These are phyloP conservation scores for Apis florea DNA, from an alignment of 1,140 invertebrate genomes.

Conservation along the genomic window DNA sequence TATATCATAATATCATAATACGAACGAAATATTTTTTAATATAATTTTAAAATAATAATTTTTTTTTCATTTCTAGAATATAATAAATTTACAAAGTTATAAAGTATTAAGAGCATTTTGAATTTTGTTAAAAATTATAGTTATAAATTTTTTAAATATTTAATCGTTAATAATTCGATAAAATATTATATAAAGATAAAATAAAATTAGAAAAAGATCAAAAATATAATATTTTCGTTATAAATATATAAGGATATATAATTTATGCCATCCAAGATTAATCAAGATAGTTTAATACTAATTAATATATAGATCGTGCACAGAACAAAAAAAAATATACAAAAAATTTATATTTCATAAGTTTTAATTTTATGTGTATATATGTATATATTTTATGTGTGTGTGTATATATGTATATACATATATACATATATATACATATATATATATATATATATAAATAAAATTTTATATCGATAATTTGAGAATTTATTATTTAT, in stretches of 20 bases:
- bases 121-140: neutral
- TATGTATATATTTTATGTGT: too few species aligned
- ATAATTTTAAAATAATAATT: neutral
- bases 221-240: neutral
- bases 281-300: neutral
- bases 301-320: neutral
- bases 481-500: too few species aligned
- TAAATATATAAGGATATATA: neutral
- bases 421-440: too few species aligned
- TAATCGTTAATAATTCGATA: neutral
- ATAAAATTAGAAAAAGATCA: neutral
- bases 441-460: too few species aligned
- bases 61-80: neutral
- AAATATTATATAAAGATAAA: neutral
- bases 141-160: neutral
- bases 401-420: too few species aligned
- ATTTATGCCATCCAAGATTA: neutral
- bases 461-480: too few species aligned
- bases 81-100: neutral
- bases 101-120: too few species aligned
- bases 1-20: neutral
- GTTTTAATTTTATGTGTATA: neutral
- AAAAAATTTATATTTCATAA: neutral
- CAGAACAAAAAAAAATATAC: neutral
- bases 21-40: neutral